Percentiles rank a stretch among this genome's conserved stretches.
phyloP scores from a whole-genome alignment of 2,888 invertebrate genomes.

The Ctenicera cuprea region DNA sequence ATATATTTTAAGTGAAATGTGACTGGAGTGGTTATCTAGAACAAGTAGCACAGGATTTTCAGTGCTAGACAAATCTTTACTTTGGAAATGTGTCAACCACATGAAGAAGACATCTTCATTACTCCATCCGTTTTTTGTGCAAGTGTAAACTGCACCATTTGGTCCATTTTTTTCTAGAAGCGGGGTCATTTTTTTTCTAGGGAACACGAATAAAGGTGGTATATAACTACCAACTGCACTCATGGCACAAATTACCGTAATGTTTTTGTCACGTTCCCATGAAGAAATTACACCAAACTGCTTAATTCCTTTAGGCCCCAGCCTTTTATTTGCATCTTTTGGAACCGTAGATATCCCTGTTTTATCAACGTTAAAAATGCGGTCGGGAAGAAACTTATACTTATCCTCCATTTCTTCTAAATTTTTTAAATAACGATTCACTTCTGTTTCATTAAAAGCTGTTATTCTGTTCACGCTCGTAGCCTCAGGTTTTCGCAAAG shows the following conservation, averaged over 20 bases:
- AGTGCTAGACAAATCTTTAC: background rate
- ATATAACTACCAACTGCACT: slow-evolving; percentile 23
- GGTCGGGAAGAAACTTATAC: slow-evolving; percentile 44
- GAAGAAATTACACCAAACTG: slow-evolving; percentile 61
- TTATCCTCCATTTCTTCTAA: slow-evolving; percentile 35
- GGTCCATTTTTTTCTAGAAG: slow-evolving; percentile 29
- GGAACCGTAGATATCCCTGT: slow-evolving; percentile 62
- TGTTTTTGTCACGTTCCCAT: slow-evolving; percentile 55
- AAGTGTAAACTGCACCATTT: slow-evolving; percentile 18
- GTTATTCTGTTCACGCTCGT: slow-evolving; percentile 61
- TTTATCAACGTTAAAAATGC: slow-evolving; percentile 63
- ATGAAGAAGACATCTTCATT: slow-evolving; percentile 30
- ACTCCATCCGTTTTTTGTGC: slow-evolving; percentile 30
- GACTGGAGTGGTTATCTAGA: slow-evolving; percentile 33
- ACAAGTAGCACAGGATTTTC: slow-evolving; percentile 24
- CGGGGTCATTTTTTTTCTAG: slow-evolving; percentile 6
- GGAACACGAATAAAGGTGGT: slow-evolving; percentile 26
- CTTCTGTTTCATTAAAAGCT: slow-evolving; percentile 61
- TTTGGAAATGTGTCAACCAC: slow-evolving; percentile 31
- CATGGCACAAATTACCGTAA: slow-evolving; percentile 21
- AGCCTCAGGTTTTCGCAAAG: slow-evolving; percentile 60
- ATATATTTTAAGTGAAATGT: slow-evolving; percentile 30
- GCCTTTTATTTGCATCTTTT: slow-evolving; percentile 57
- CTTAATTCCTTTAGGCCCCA: slow-evolving; percentile 60
- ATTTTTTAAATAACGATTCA: slow-evolving; percentile 44